Conservation (phyloP, 2,888 invertebrate genomes). For the Trypoxylon attenuatum region DNA sequence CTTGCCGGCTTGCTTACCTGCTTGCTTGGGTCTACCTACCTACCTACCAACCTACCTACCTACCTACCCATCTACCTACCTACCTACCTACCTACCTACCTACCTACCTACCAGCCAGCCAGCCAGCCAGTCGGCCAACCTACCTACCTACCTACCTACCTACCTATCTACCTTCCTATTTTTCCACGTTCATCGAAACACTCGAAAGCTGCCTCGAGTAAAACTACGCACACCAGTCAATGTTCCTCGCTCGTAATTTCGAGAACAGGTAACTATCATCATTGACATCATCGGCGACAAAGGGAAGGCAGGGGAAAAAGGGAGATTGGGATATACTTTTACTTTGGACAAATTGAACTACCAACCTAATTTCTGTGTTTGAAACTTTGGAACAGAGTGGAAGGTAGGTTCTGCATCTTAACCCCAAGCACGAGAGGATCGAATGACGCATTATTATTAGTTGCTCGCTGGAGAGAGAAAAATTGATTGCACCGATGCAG, state of each 20-base stretch:
- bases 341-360: too few relatives aligned
- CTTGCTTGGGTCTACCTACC: not conserved
- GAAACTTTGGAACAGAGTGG: too few relatives aligned
- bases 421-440: not conserved
- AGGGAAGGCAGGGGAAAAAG: too few relatives aligned
- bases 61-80: slow-evolving; percentile 18
- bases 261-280: too few relatives aligned
- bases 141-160: slow-evolving; percentile 25
- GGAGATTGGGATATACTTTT: too few relatives aligned
- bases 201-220: slow-evolving; percentile 1
- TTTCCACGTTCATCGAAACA: slow-evolving; percentile 14
- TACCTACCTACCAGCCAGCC: slow-evolving; percentile 10
- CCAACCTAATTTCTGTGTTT: too few relatives aligned
- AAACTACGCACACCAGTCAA: slow-evolving; percentile 17
- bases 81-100: slow-evolving; percentile 22
- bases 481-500: slow-evolving; percentile 17
- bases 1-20: not conserved
- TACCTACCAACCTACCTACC: slow-evolving; percentile 10
- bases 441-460: not conserved
- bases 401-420: too few relatives aligned
- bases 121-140: not conserved
- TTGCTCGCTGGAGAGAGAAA: not conserved
- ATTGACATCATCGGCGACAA: too few relatives aligned
- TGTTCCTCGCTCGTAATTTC: not conserved
- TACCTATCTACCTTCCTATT: slow-evolving; percentile 17